Evolutionary conservation across 2,113 vertebrate species (phyloP).

Genomic region (Planiliza haematocheilus): DNA sequence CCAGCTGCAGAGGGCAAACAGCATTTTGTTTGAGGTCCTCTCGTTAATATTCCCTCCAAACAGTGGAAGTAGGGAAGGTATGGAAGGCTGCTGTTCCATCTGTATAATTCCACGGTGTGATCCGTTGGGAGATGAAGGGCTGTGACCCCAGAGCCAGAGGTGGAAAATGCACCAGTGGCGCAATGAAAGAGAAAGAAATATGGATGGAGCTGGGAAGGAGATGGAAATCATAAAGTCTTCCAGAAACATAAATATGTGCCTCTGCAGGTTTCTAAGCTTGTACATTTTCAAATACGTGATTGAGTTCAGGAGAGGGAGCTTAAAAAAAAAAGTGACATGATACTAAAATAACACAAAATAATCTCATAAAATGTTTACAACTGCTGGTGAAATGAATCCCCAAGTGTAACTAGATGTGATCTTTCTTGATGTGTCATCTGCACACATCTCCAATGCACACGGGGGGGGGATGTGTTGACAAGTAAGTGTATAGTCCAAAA

Average conservation of each 20-base stretch:
- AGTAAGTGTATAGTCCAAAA: neutral
- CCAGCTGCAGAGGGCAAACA: conserved; percentile 64
- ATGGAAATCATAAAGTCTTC: conserved; percentile 21
- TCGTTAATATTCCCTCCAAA: conserved; percentile 63
- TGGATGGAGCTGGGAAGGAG: conserved; percentile 16
- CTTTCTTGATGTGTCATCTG: conserved; percentile 1
- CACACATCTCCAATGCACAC: conserved; percentile 2
- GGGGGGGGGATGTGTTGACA: neutral
- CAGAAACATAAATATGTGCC: conserved; percentile 6
- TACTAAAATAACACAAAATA: neutral
- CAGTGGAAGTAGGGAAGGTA: conserved; percentile 13
- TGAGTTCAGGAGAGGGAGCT: neutral
- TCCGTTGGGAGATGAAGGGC: conserved; percentile 35
- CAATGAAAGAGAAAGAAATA: conserved; percentile 12
- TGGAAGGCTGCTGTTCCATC: conserved; percentile 39
- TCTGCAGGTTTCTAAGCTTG: neutral
- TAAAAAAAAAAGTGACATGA: neutral
- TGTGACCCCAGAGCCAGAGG: conserved; percentile 59
- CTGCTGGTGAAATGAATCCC: neutral
- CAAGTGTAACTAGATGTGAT: neutral
- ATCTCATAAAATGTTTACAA: neutral
- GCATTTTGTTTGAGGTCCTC: conserved; percentile 80
- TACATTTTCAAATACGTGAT: neutral
- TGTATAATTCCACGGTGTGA: conserved; percentile 69
- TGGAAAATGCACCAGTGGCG: conserved; percentile 63